Evolutionary conservation across 1,140 invertebrate species (phyloP).

Genomic region (Probaryconus sp.): DNA sequence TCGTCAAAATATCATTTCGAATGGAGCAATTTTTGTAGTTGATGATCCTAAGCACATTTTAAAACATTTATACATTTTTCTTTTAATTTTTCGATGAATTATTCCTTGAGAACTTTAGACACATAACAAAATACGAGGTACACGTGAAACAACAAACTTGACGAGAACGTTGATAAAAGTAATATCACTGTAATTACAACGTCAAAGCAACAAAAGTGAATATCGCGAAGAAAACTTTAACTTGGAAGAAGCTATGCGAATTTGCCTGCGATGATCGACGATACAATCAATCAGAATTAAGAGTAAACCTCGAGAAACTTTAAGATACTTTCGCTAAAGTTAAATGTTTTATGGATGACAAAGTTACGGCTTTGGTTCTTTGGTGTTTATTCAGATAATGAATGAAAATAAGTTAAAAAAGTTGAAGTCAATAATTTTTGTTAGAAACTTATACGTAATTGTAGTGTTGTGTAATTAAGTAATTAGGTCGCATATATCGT

Average conservation of each 20-base stretch:
- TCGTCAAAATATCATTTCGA: too few species aligned
- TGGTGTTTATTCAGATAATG: background rate
- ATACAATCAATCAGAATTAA: conserved; percentile 13
- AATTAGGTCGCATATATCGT: too few species aligned
- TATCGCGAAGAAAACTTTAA: conserved; percentile 3
- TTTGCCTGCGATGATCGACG: conserved; percentile 3
- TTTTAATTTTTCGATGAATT: conserved; percentile 2
- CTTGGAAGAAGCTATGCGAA: background rate
- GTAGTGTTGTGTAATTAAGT: too few species aligned
- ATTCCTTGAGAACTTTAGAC: too few species aligned
- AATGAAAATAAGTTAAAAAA: too few species aligned
- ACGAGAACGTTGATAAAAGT: conserved; percentile 3
- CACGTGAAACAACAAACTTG: background rate
- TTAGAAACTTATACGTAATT: too few species aligned
- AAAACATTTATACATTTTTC: too few species aligned
- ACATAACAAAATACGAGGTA: conserved; percentile 2
- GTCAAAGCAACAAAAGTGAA: background rate
- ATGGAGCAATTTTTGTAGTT: too few species aligned
- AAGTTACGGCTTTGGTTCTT: background rate
- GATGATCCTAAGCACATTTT: too few species aligned
- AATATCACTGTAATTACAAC: conserved; percentile 6
- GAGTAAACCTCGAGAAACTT: conserved; percentile 12
- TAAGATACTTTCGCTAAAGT: background rate
- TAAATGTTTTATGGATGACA: conserved; percentile 14
- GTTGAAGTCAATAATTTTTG: too few species aligned